phyloP scores from a whole-genome alignment of 64 coral and sea anemone genomes.

The Orbicella faveolata region DNA sequence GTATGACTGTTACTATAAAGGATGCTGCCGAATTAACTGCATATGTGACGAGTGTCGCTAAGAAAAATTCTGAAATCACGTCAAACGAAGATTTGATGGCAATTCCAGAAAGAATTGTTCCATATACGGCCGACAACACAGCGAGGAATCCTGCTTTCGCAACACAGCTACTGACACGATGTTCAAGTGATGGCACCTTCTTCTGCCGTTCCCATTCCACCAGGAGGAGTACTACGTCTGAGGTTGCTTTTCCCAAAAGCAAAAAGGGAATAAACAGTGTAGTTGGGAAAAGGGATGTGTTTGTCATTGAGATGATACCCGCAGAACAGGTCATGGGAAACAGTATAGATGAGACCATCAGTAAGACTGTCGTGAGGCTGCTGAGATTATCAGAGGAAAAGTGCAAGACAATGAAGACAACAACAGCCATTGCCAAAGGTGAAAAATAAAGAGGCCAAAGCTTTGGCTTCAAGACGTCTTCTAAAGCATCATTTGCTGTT shows the following conservation, averaged over 20 bases:
- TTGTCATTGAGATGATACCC: not conserved
- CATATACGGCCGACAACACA: not conserved
- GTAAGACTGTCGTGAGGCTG: not conserved
- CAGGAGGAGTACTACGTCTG: not conserved
- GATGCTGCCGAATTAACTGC: not conserved
- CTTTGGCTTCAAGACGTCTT: not conserved
- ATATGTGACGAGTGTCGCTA: not conserved
- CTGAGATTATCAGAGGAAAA: not conserved
- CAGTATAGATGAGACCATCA: not conserved
- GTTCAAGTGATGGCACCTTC: not conserved
- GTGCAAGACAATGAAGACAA: not conserved
- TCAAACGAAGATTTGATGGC: conserved; percentile 8
- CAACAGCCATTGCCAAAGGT: not conserved
- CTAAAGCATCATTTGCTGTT: not conserved
- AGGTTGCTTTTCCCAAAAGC: not conserved
- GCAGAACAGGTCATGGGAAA: not conserved
- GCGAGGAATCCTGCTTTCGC: not conserved
- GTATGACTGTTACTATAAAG: not conserved
- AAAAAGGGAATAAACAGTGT: not conserved
- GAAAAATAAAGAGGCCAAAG: not conserved
- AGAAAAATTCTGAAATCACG: not conserved
- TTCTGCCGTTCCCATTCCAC: not conserved
- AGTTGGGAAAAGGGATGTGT: not conserved
- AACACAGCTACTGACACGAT: conserved; percentile 10
- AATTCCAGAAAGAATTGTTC: not conserved